Evolutionary conservation across 2,113 vertebrate genomes (phyloP).

Genomic region (Coturnix japonica): DNA sequence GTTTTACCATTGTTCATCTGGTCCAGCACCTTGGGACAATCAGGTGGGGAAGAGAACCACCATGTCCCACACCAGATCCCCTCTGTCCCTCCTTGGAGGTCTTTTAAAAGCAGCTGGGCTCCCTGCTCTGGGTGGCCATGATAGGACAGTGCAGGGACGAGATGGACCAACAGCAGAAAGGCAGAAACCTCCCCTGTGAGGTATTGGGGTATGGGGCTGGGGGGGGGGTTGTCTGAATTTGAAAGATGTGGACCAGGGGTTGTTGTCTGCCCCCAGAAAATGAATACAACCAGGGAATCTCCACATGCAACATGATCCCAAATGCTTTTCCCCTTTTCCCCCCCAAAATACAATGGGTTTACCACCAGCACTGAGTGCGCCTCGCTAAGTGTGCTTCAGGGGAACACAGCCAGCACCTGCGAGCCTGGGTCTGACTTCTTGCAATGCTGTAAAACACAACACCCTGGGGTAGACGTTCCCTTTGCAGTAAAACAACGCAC

Average conservation of each 20-base stretch:
- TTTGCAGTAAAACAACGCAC: slow-evolving; percentile 26
- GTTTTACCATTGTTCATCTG: neutral
- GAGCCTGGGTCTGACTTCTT: neutral
- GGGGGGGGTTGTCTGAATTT: too few species aligned
- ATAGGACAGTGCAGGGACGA: neutral
- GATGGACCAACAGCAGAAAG: neutral
- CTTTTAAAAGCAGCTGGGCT: neutral
- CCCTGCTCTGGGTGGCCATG: too few species aligned
- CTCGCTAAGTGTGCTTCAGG: neutral
- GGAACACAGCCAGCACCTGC: neutral
- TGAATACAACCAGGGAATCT: neutral
- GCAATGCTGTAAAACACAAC: neutral
- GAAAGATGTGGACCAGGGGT: neutral
- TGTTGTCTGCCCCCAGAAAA: neutral
- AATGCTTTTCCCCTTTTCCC: rapidly evolving
- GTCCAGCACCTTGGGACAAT: rapidly evolving
- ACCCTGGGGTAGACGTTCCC: slow-evolving; percentile 29
- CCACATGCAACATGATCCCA: neutral
- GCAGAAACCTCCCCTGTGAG: neutral
- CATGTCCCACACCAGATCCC: neutral
- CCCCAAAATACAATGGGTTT: neutral
- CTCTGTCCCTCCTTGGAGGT: neutral
- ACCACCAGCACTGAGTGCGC: neutral
- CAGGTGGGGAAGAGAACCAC: neutral
- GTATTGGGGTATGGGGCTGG: too few species aligned